Evolutionary conservation across 2,113 vertebrate species (phyloP), one percentile per base, ranked within the genome.

Genomic region (Daphoenositta chrysoptera): DNA sequence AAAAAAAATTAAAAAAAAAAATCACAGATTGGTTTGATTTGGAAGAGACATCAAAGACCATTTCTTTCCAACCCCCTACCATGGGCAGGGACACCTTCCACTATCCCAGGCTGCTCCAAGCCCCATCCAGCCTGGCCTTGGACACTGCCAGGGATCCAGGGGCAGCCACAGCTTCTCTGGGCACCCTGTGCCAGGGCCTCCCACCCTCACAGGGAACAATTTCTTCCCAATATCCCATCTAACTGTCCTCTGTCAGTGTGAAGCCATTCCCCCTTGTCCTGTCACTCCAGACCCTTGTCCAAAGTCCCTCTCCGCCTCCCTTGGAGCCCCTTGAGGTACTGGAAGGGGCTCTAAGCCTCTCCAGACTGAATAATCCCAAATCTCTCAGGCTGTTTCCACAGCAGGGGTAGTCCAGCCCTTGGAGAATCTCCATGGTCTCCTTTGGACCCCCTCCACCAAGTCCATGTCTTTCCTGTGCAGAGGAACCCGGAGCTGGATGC

Each of bases 71-170:
- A 4, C 10, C 8, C 40, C 2, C 5, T 57, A 18, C 24, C 30
- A 10, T 65, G 11, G 13, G 7, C 48, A 64, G 42, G 57, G 57
- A 42, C 75, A 64, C 1, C 7, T 88, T 8, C 48, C 26, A 27
- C 57, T 5, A 0, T 0, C 1, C 35, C 50, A 27, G 17, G 11
- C 0, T 2, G 35, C 14, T 64, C 66, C 50, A 56, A 71, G 7
- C 35, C 35, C 30, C 0, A 0, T 64, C 35, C 30, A 42, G 0
- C 21, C 57, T 64, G 76, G 42, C 42, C 37, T 51, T 37, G 68
- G 23, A 3, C 51, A 28, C 22, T 89, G 2, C 27, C 37, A 50
- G 51, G 37, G 37, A 73, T 65, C 83, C 83, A 85, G 66, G 18
- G 3, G 9, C 26, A 72, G 50, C 31, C 50, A 20, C 58, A 80